Evolutionary conservation across 2,797 vertebrate species (phyloP).

Genomic region (Hemitrygon akajei): DNA sequence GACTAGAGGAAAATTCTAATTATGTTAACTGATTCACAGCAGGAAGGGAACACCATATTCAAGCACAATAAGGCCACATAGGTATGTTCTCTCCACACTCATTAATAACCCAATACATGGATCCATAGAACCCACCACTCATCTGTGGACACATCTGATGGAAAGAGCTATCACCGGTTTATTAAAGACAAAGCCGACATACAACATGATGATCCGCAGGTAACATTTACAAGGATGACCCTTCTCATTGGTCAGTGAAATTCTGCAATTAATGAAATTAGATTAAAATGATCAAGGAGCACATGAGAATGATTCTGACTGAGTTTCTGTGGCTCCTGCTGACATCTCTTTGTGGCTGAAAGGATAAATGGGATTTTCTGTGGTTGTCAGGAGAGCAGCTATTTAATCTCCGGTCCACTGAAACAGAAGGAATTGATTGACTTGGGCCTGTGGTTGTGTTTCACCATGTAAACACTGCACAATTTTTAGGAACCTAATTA

Average conservation of each 20-base stretch:
- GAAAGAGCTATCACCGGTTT: neutral
- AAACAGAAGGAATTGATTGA: neutral
- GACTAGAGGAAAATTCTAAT: neutral
- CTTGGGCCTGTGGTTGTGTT: neutral
- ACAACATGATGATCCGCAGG: neutral
- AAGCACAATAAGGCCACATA: neutral
- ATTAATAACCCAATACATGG: neutral
- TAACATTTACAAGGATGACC: neutral
- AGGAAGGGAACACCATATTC: neutral
- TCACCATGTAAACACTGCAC: neutral
- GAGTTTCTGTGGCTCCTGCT: neutral
- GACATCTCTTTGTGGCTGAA: neutral
- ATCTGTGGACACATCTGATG: neutral
- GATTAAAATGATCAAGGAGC: neutral
- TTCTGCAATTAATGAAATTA: neutral
- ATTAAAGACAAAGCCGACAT: neutral
- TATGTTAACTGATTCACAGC: neutral
- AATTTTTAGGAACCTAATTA: constrained; percentile 3
- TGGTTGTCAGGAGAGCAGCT: neutral
- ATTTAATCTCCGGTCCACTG: neutral
- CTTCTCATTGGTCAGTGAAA: neutral
- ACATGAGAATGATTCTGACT: neutral
- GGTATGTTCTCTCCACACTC: neutral
- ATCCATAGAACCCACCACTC: neutral
- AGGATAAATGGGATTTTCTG: neutral